Percentiles rank a stretch among this genome's conserved stretches.
phyloP scores from a whole-genome alignment of 2,888 invertebrate species.

The Tricholauxania praeusta region DNA sequence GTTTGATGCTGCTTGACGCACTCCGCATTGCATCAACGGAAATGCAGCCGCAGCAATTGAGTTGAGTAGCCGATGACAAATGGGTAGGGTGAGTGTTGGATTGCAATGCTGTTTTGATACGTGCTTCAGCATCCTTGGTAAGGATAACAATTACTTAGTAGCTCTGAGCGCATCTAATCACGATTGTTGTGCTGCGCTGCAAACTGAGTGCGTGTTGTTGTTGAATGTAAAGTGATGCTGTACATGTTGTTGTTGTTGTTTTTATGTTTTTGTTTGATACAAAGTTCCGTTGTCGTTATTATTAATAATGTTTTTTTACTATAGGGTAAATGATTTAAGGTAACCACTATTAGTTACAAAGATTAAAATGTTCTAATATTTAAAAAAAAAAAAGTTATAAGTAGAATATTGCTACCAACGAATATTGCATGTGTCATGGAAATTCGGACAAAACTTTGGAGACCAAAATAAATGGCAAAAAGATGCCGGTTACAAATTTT shows the following conservation, averaged over 20 bases:
- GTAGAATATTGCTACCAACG: too few species aligned
- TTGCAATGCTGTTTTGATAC: constrained; percentile 20
- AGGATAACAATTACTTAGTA: constrained; percentile 43
- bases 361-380: too few species aligned
- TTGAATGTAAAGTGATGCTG: background rate
- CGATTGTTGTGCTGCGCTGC: constrained; percentile 15
- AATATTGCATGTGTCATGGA: too few species aligned
- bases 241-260: constrained; percentile 41
- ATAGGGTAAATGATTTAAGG: too few species aligned
- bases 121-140: constrained; percentile 40
- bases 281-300: too few species aligned
- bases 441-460: too few species aligned
- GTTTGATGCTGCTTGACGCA: background rate
- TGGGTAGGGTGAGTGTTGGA: background rate
- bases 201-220: too few species aligned
- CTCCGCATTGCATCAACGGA: background rate
- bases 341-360: too few species aligned
- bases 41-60: background rate
- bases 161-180: constrained; percentile 35
- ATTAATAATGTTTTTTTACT: too few species aligned
- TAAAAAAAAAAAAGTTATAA: too few species aligned
- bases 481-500: too few species aligned
- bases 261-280: constrained; percentile 41
- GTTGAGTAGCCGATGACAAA: background rate
- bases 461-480: too few species aligned